Conservation (phyloP, 2,113 vertebrate genomes). For the Spizaetus ornatus region DNA sequence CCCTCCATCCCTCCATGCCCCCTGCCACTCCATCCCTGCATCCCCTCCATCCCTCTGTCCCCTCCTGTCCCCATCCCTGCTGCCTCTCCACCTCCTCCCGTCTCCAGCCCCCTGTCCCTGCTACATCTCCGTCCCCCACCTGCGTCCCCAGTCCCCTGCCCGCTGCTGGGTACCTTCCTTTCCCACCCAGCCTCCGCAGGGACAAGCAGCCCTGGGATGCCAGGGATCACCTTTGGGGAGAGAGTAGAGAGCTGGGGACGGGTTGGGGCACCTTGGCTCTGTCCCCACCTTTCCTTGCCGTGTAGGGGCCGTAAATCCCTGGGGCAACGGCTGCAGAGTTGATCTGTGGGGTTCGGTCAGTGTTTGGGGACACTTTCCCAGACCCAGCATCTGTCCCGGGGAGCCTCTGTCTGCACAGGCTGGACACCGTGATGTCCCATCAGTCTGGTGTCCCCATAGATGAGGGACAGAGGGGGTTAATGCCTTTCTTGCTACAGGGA, state of each 20-base stretch:
- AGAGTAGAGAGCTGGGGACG: background rate
- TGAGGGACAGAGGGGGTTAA: background rate
- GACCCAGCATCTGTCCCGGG: background rate
- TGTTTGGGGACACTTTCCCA: background rate
- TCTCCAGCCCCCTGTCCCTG: no score
- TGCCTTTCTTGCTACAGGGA: background rate
- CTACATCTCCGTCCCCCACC: no score
- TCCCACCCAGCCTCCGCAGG: fast-evolving
- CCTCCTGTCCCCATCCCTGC: no score
- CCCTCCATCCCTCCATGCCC: no score
- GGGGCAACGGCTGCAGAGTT: background rate
- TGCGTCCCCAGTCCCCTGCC: fast-evolving
- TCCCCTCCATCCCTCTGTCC: no score
- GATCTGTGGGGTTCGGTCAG: fast-evolving
- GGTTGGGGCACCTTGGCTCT: background rate
- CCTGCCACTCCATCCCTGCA: no score
- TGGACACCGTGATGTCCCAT: fast-evolving
- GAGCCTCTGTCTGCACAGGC: background rate
- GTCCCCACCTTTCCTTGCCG: background rate
- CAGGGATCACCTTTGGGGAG: background rate
- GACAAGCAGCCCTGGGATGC: background rate
- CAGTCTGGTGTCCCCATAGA: background rate
- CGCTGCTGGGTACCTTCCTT: no score
- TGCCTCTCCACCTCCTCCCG: background rate
- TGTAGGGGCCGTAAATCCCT: fast-evolving